A percentile compares a stretch with the other conserved stretches of the same genome.
Evolutionary conservation across 2,797 vertebrate genomes (phyloP).

Genomic region (Calcarius lapponicus): DNA sequence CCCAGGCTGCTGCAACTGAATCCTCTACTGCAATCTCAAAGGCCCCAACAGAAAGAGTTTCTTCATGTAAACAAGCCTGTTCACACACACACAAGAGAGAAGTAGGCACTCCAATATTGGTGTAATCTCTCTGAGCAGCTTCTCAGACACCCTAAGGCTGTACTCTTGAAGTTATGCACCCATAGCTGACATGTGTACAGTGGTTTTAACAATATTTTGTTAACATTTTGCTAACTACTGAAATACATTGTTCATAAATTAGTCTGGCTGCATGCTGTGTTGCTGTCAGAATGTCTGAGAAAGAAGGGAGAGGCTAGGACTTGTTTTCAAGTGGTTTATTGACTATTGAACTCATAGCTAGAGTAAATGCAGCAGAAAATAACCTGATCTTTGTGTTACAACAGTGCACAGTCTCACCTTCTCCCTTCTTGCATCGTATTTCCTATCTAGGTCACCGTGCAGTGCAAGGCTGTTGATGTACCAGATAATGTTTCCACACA

Average conservation of each 20-base stretch:
- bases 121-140: neutral
- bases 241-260: neutral
- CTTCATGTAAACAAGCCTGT: neutral
- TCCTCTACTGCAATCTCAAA: neutral
- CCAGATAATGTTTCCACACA: conserved; percentile 26
- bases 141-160: neutral
- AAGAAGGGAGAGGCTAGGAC: neutral
- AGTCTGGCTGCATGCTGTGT: neutral
- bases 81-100: neutral
- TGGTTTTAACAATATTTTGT: conserved; percentile 21
- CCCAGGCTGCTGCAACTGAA: neutral
- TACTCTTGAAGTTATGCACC: neutral
- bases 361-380: conserved; percentile 33
- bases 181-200: neutral
- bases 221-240: neutral
- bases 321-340: conserved; percentile 28
- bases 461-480: neutral
- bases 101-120: neutral
- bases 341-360: neutral
- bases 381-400: neutral
- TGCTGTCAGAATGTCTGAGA: neutral
- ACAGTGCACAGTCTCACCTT: neutral
- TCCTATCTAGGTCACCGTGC: conserved; percentile 56
- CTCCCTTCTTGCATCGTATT: neutral
- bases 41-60: neutral